phyloP scores from a whole-genome alignment of 1,140 invertebrate species.

The Achatina immaculata region DNA sequence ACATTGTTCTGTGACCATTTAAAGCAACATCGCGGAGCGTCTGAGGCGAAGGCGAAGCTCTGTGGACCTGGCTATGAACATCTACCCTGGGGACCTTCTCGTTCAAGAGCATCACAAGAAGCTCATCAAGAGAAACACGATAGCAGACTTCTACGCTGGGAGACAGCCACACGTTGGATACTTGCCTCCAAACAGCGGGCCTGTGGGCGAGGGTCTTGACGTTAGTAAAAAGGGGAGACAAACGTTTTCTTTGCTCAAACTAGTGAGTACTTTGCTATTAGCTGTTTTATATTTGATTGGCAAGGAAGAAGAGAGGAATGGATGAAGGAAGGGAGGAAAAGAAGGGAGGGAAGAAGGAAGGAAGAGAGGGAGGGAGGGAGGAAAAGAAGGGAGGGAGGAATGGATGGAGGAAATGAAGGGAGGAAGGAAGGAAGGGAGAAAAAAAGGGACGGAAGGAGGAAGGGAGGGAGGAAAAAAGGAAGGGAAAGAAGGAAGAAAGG shows the following conservation, averaged over 20 bases:
- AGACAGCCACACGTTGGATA: constrained; percentile 31
- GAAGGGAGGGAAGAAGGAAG: too few species aligned
- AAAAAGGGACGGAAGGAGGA: constrained; percentile 1
- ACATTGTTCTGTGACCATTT: too few species aligned
- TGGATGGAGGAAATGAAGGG: too few species aligned
- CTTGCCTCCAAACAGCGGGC: constrained; percentile 1
- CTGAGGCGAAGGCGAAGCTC: constrained; percentile 63
- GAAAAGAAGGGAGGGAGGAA: too few species aligned
- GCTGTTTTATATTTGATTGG: too few species aligned
- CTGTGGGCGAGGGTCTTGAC: neutral
- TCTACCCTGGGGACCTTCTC: constrained; percentile 67
- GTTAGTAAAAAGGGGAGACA: neutral
- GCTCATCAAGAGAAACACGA: constrained; percentile 67
- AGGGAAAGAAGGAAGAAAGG: neutral
- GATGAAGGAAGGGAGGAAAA: too few species aligned
- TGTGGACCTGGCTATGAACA: constrained; percentile 64
- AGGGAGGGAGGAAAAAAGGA: constrained; percentile 1
- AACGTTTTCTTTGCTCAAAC: constrained; percentile 9
- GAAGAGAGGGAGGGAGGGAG: too few species aligned
- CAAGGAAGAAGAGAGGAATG: neutral
- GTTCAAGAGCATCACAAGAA: constrained; percentile 63
- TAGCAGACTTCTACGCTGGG: constrained; percentile 64
- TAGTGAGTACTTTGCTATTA: neutral
- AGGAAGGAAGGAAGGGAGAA: neutral
- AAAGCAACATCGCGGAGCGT: constrained; percentile 59